Base-by-base conservation (phyloP, 2,113 vertebrate species). In the Erpornis zantholeuca region DNA sequence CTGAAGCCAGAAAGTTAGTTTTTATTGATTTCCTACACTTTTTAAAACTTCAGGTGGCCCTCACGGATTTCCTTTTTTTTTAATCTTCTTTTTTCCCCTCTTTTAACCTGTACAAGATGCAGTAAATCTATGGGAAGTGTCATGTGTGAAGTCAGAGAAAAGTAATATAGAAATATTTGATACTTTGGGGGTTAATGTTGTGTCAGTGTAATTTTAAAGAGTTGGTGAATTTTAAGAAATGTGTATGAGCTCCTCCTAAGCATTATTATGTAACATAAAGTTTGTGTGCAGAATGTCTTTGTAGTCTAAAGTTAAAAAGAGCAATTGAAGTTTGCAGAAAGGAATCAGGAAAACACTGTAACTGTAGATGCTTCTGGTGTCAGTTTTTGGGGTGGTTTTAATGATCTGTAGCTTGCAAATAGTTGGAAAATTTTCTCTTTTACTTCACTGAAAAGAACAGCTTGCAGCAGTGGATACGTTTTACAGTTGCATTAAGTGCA, bases 361-460 rank as follows among this genome's bases (percentile, higher is more conserved):
- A 65, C 31, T 77, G 5, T 66, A 40, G 53, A 29, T 80, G 47
- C n/a, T 92, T 53, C 64, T 80, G 35, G 17, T 95, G 50, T 18
- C 9, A 7, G 42, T 59, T 50, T 59, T 83, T 63, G 29, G 42
- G 38, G 80, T 66, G 29, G 49, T 88, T 93, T 90, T 88, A 94
- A 92, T 93, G 64, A 88, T 91, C 79, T 80, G 13, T 70, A 83
- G 14, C 59, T 96, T 82, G 44, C 63, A 96, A 90, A 85, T 66
- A 88, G 50, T 77, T 92, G 54, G 59, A 87, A 66, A 47, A 35
- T 31, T 33, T 94, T 85, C 50, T 75, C 23, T 75, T 86, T 75
- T 75, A 23, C 45, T 92, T 90, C 31, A 33, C 31, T 90, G 85
- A 86, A 88, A 95, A 94, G 59, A 92, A 44, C 84, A 94, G 66